Base-by-base conservation (phyloP, 2,113 vertebrate genomes). In the Paraplagusia blochii region DNA sequence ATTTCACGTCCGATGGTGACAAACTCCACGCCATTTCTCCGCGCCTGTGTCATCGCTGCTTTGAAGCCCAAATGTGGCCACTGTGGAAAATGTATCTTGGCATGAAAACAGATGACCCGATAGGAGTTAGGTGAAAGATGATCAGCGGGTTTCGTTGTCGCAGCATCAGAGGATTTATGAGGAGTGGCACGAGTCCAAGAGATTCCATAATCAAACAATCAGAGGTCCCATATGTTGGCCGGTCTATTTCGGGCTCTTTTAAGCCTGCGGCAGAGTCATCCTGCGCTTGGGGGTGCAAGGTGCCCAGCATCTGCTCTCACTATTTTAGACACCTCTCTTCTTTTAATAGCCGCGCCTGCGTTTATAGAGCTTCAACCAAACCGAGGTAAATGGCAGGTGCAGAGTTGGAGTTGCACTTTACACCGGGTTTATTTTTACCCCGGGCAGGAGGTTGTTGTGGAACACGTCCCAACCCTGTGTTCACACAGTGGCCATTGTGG, bases 131-230 rank as follows among this genome's bases (percentile, higher is more conserved):
- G 83, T 79, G 72, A 85, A 88, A 84, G 80, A 76, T 74, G 84
- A 90, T 85, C 69, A 47, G 79, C 50, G 40, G 58, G 70, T 79
- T 68, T 53, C 57, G 60, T 46, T 46, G 61, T 54, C 70, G 70
- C 58, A 19, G 71, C 72, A 79, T 87, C 82, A 83, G 76, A 85
- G 84, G 84, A 82, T 87, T 86, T 86, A 84, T 76, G 71, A 71
- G 33, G 77, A 54, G 68, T 85, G 88, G 88, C 86, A 63, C 35
- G 59, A 44, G 81, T 88, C 88, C 88, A 89, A 63, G 58, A 87
- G 79, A 89, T 88, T 87, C 85, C 85, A 63, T 69, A 82, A 86
- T 88, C 86, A 85, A 90, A 91, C 90, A 90, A 90, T 90, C 90
- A 89, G 62, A 88, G 76, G 79, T 71, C 88, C 22, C 82, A 73